phyloP scores from a whole-genome alignment of 2,797 vertebrate species.

The Macropus fuliginosus region DNA sequence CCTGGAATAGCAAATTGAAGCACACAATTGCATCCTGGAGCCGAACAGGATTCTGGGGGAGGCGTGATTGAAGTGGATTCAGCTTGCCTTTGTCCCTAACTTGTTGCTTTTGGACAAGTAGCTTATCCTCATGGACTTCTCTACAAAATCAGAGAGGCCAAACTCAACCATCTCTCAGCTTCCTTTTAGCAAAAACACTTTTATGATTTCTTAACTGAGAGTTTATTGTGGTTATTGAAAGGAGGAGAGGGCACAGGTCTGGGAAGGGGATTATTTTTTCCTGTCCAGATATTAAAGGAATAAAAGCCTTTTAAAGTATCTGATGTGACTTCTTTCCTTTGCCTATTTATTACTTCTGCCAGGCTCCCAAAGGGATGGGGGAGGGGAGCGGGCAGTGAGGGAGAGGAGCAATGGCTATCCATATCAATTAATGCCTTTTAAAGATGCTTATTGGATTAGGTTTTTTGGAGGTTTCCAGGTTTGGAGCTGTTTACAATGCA shows the following conservation, averaged over 20 bases:
- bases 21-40: not conserved
- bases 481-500: not conserved
- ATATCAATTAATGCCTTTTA: slow-evolving; percentile 16
- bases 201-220: not conserved
- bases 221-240: not conserved
- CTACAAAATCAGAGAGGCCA: not conserved
- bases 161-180: not conserved
- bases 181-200: not conserved
- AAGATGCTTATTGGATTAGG: slow-evolving; percentile 30
- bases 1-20: not conserved
- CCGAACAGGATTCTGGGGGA: not conserved
- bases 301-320: not conserved
- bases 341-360: not conserved
- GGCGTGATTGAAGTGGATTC: not conserved
- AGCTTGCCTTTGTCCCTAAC: not conserved
- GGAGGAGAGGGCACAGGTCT: not conserved
- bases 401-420: not conserved
- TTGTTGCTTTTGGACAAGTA: not conserved
- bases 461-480: slow-evolving; percentile 16
- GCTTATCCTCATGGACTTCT: not conserved
- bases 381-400: not conserved
- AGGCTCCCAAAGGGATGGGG: not conserved
- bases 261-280: slow-evolving; percentile 39
- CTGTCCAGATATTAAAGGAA: slow-evolving; percentile 22
- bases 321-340: not conserved